Conservation (phyloP, 2,888 invertebrate species). For the Hirtodrosophila alboralis region DNA sequence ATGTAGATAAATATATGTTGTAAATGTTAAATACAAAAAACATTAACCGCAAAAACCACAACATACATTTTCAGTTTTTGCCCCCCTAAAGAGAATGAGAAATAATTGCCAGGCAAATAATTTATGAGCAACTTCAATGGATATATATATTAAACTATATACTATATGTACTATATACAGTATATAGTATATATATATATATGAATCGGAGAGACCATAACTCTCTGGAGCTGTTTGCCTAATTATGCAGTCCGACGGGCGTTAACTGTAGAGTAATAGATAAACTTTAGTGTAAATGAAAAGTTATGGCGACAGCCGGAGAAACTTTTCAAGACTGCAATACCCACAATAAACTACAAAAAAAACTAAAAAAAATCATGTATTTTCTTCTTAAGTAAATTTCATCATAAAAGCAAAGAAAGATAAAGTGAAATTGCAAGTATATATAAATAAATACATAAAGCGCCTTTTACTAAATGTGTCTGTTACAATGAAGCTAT, state of each 20-base stretch:
- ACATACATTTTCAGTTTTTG: conserved; percentile 36
- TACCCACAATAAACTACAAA: not conserved
- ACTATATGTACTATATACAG: not conserved
- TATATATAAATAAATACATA: conserved; percentile 4
- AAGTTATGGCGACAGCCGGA: conserved; percentile 30
- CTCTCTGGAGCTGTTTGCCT: conserved; percentile 25
- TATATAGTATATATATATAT: not conserved
- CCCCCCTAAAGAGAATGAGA: conserved; percentile 43
- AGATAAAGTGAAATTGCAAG: conserved; percentile 25
- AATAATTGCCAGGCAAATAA: conserved; percentile 51
- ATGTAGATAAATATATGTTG: too few relatives aligned
- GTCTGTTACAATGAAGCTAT: conserved; percentile 20
- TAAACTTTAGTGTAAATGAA: conserved; percentile 50
- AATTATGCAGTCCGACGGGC: conserved; percentile 35
- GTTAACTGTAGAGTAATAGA: conserved; percentile 23
- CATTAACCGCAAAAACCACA: conserved; percentile 52
- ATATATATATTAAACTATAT: conserved; percentile 6
- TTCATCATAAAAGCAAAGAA: conserved; percentile 17
- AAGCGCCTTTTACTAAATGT: conserved; percentile 9
- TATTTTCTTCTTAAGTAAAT: conserved; percentile 17
- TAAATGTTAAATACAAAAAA: conserved; percentile 27
- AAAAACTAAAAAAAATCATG: conserved; percentile 9
- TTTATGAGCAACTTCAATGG: conserved; percentile 26
- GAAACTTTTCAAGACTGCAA: conserved; percentile 20
- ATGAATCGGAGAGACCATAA: conserved; percentile 20